Evolutionary conservation across 2,888 invertebrate species (phyloP).

Genomic region (Acleris holmiana): DNA sequence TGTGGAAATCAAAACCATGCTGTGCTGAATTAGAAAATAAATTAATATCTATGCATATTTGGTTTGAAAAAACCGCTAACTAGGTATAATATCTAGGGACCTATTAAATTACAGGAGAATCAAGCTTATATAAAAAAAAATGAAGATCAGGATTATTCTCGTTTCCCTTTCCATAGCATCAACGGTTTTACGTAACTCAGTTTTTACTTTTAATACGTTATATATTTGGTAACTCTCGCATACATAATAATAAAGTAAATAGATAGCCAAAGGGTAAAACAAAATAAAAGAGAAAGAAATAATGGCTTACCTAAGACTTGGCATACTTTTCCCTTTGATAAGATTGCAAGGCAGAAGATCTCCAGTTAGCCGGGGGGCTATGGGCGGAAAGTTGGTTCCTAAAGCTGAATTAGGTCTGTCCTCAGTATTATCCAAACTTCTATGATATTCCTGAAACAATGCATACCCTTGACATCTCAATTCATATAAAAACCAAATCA

Average conservation of each 20-base stretch:
- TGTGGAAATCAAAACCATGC: constrained; percentile 70
- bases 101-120: constrained; percentile 13
- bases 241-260: constrained; percentile 11
- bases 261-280: constrained; percentile 10
- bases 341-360: constrained; percentile 86
- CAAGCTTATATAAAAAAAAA: constrained; percentile 28
- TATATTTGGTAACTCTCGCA: constrained; percentile 17
- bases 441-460: constrained; percentile 88
- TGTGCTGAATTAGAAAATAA: constrained; percentile 59
- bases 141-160: constrained; percentile 11
- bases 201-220: background rate
- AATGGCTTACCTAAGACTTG: constrained; percentile 92
- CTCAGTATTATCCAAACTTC: constrained; percentile 92
- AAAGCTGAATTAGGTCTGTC: constrained; percentile 89
- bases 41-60: constrained; percentile 22
- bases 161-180: background rate
- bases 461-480: constrained; percentile 14
- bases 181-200: background rate
- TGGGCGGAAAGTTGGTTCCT: constrained; percentile 86
- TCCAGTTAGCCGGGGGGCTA: constrained; percentile 80
- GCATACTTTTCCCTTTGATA: constrained; percentile 98
- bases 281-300: background rate
- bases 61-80: constrained; percentile 25
- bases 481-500: constrained; percentile 25
- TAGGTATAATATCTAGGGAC: constrained; percentile 26